Evolutionary conservation across 2,113 vertebrate genomes (phyloP).

Genomic region (Rhea pennata): DNA sequence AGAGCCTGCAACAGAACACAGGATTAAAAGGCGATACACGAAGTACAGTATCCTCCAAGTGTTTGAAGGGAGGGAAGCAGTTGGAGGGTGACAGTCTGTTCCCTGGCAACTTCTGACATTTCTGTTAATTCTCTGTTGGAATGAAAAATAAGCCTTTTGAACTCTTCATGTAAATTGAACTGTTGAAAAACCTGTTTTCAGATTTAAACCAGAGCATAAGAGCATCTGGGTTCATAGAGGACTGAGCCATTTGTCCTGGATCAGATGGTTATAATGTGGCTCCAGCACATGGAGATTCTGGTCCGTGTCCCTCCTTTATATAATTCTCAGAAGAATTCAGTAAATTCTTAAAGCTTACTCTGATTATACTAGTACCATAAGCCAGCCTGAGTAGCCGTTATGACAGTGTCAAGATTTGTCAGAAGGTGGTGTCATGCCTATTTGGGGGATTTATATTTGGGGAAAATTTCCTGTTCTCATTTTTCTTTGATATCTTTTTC

Average conservation of each 20-base stretch:
- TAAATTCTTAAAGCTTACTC: neutral
- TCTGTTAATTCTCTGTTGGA: slow-evolving; percentile 69
- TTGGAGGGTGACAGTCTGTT: slow-evolving; percentile 72
- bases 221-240: slow-evolving; percentile 36
- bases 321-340: neutral
- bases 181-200: slow-evolving; percentile 55
- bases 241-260: slow-evolving; percentile 29
- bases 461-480: neutral
- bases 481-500: neutral
- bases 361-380: neutral
- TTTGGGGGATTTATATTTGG: neutral
- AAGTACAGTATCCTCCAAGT: slow-evolving; percentile 55
- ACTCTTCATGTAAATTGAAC: slow-evolving; percentile 59
- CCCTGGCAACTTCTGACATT: slow-evolving; percentile 69
- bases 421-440: neutral
- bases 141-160: slow-evolving; percentile 68
- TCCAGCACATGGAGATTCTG: neutral
- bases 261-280: slow-evolving; percentile 1
- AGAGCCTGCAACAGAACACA: slow-evolving; percentile 54
- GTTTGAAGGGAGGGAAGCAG: slow-evolving; percentile 49
- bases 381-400: neutral
- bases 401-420: neutral
- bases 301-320: neutral
- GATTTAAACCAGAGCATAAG: slow-evolving; percentile 6
- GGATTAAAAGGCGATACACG: slow-evolving; percentile 37